Conservation (phyloP, 2,797 vertebrate species). For the Eleutherodactylus coqui region DNA sequence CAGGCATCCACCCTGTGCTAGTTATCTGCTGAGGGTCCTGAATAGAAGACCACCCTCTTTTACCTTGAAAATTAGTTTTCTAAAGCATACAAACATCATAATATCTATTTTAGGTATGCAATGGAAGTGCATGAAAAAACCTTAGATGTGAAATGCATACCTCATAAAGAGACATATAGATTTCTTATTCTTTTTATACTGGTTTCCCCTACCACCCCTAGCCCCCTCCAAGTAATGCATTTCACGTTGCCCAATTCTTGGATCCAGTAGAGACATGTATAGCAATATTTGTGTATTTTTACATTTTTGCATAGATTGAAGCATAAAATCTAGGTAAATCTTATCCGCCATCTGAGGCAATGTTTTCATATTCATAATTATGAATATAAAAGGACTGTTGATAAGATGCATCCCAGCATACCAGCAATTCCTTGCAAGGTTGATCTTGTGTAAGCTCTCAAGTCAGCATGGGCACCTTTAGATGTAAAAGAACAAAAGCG, state of each 20-base stretch:
- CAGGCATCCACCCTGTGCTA: neutral
- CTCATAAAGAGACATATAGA: too few relatives aligned
- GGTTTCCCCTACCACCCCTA: neutral
- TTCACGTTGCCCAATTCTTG: neutral
- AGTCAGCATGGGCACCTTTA: constrained; percentile 14
- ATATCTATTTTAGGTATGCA: too few relatives aligned
- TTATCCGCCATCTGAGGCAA: neutral
- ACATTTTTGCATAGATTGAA: neutral
- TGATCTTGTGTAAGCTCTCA: neutral
- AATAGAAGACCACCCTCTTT: neutral
- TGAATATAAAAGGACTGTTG: neutral
- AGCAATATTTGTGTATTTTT: neutral
- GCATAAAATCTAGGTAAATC: neutral
- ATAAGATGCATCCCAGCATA: neutral
- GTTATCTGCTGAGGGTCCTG: neutral
- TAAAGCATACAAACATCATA: too few relatives aligned
- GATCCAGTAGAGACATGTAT: neutral
- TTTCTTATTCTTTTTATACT: neutral
- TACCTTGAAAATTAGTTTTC: too few relatives aligned
- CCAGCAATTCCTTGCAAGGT: neutral
- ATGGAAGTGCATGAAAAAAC: neutral
- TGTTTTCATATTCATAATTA: neutral
- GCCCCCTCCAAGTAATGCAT: neutral
- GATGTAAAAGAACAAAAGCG: constrained; percentile 28
- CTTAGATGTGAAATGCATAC: too few relatives aligned